Base-by-base conservation (phyloP, 2,797 vertebrate genomes). In the Tragopan temminckii region DNA sequence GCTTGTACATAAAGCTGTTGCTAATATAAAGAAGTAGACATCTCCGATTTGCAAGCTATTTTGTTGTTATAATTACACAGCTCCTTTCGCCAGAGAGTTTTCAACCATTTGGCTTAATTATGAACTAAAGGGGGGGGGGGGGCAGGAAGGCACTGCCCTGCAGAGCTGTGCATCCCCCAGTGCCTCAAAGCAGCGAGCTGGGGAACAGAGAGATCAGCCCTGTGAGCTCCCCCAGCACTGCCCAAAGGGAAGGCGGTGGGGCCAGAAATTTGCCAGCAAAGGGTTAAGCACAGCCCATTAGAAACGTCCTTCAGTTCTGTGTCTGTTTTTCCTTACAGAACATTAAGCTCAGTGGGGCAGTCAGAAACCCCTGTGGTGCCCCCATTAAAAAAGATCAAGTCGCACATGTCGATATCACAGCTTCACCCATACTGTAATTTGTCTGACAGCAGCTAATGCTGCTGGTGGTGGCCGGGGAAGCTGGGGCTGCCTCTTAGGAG, bases 301-400 rank as follows among this genome's bases (percentile, higher is more conserved):
- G 97, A 80, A 89, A 97, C 94, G 97, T 97, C 98, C 98, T 98
- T 97, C 96, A 96, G 98, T 97, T 97, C 97, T 88, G 95, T 96
- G 95, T 95, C 97, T 98, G 97, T 98, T 98, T 98, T 97, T 97
- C 96, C 98, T 97, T 97, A 96, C 97, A 98, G 97, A 98, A 98
- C 96, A 98, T 97, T 97, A 98, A 97, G 98, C 98, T 98, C 98
- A 98, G 98, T 98, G 98, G 98, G 98, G 95, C 96, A 97, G 98
- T 97, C 97, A 94, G 95, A 97, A 97, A 96, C 97, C 97, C 98
- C 97, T 61, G 95, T 93, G 64, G 97, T 96, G 97, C 77, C 97
- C 97, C 97, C 97, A 98, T 98, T 98, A 98, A 97, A 97, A 97
- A 96, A 97, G 97, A 98, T 98, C 98, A 98, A 97, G 97, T 97